Evolutionary conservation across 2,113 vertebrate genomes (phyloP).

Genomic region (Callospermophilus lateralis): DNA sequence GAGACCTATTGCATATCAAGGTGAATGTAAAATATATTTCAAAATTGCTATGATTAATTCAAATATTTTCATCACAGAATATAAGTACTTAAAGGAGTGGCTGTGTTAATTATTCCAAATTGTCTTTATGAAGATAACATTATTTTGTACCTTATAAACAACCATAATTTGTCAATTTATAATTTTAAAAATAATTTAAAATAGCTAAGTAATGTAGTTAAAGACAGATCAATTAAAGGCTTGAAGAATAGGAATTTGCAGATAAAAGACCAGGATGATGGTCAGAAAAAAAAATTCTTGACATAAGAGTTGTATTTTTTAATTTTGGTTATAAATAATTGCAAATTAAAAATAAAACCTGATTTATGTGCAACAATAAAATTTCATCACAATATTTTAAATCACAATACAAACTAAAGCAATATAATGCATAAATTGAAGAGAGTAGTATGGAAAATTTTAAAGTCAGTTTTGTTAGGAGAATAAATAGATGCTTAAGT

Average conservation of each 20-base stretch:
- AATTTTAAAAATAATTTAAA: not conserved
- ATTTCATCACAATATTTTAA: not conserved
- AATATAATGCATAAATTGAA: not conserved
- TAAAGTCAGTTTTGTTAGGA: not conserved
- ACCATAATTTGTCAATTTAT: not conserved
- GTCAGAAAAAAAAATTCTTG: not conserved
- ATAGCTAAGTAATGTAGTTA: not conserved
- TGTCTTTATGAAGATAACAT: not conserved
- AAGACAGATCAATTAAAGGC: not conserved
- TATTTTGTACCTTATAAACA: not conserved
- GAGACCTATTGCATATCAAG: not conserved
- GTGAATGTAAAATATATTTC: not conserved
- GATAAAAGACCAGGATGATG: not conserved
- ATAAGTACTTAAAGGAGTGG: not conserved
- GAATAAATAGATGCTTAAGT: not conserved
- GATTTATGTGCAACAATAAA: not conserved
- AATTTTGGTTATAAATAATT: not conserved
- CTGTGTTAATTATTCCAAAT: not conserved
- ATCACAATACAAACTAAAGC: not conserved
- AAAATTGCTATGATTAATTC: not conserved
- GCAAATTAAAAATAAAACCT: not conserved
- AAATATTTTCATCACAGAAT: not conserved
- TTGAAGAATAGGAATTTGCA: not conserved
- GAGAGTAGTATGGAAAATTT: not conserved
- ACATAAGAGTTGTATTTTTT: not conserved